Percentiles rank a stretch among this genome's conserved stretches.
Evolutionary conservation across 2,888 invertebrate species (phyloP).

Genomic region (Caenorhabditis afra): DNA sequence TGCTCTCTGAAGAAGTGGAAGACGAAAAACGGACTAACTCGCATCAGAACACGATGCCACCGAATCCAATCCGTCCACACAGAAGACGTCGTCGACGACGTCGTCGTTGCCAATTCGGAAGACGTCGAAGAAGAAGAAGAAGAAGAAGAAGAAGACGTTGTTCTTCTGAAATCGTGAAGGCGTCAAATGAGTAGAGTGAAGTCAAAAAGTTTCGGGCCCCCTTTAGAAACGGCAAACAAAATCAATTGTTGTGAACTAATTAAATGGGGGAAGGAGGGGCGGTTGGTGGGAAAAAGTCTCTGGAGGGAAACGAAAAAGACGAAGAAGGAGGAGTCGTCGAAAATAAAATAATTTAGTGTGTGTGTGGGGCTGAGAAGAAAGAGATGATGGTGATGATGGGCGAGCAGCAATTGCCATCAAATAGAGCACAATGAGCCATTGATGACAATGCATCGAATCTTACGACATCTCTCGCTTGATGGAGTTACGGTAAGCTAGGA

Average conservation of each 20-base stretch:
- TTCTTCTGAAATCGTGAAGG: too few relatives aligned
- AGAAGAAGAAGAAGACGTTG: slow-evolving; percentile 11
- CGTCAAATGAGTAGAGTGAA: too few relatives aligned
- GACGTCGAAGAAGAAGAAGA: not conserved
- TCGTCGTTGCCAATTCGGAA: slow-evolving; percentile 8
- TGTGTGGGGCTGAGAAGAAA: slow-evolving; percentile 22
- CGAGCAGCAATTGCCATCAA: too few relatives aligned
- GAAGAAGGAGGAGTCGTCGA: not conserved
- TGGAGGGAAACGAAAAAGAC: not conserved
- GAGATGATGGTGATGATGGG: too few relatives aligned
- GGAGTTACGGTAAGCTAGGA: too few relatives aligned
- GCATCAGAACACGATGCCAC: slow-evolving; percentile 37
- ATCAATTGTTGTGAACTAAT: slow-evolving; percentile 9
- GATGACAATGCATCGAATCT: not conserved
- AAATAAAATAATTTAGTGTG: slow-evolving; percentile 2
- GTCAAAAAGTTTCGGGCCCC: too few relatives aligned
- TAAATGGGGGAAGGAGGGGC: not conserved
- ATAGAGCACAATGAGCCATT: too few relatives aligned
- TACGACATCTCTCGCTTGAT: too few relatives aligned
- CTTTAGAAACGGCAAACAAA: too few relatives aligned
- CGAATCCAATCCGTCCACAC: slow-evolving; percentile 42
- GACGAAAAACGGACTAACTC: slow-evolving; percentile 16
- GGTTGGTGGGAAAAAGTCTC: not conserved
- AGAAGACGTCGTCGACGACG: slow-evolving; percentile 28
- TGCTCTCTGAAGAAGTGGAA: too few relatives aligned